Evolutionary conservation across 1,140 invertebrate genomes (phyloP), one percentile per base, ranked within the genome.

Genomic region (Chrysomallon squamiferum): DNA sequence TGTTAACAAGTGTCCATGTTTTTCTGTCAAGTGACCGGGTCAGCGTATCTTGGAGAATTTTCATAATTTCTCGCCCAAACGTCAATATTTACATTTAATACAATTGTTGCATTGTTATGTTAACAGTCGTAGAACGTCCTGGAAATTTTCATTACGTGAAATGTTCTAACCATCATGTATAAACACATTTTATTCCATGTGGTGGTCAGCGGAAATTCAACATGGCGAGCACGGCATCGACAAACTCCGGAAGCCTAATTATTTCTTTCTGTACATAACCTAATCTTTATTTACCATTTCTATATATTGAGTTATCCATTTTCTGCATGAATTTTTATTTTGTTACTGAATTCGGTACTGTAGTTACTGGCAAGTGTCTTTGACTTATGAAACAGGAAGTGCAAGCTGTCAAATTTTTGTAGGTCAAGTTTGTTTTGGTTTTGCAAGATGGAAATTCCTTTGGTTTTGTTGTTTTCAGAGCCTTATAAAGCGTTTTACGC

Each of bases 361-460:
- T 30, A n/a, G 22, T 30, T 18, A 38, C 18, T n/a, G 30, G 20
- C 22, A 32, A 33, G 11, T 58, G n/a, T 38, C 22, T 22, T 58
- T 58, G 29, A 20, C 32, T 58, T 33, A 15, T 33, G 22, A 58
- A 49, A 43, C 47, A 52, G 65, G 65, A 67, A 67, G 65, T 67
- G 65, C 65, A 67, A 67, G 65, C 65, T 67, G 65, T 67, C 65
- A 67, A 49, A 61, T 57, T 62, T 67, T 67, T 67, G 41, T 67
- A 67, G 65, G 65, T 67, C 65, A 67, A 54, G 59, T 62, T 67
- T 61, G 59, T 62, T 62, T 67, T 66, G 64, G 65, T 67, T 27
- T 25, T 30, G 22, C 50, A 20, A 27, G 29, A 54, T 54, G 22
- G 50, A 27, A 30, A 54, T 54, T 54, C 50, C 50, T 30, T 13